These are phyloP conservation scores for Drosophila ercepeae DNA, from an alignment of 1,140 invertebrate genomes.

Conservation along the genomic window DNA sequence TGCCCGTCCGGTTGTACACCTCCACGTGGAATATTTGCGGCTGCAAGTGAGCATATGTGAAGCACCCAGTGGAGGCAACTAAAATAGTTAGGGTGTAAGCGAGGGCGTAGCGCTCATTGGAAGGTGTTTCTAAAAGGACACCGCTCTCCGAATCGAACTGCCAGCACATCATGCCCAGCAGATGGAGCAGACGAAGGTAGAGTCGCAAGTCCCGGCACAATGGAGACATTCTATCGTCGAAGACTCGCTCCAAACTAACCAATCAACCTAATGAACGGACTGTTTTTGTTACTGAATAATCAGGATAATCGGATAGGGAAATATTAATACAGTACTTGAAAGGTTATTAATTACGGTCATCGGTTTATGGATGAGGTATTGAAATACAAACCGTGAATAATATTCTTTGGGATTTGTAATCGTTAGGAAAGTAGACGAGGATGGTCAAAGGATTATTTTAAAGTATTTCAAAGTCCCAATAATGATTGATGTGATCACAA, in stretches of 20 bases:
- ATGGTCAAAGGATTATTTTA: too few relatives aligned
- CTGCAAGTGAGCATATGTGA: slow-evolving; percentile 32
- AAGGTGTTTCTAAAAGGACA: too few relatives aligned
- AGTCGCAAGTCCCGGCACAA: slow-evolving; percentile 43
- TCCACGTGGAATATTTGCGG: slow-evolving; percentile 27
- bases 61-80: background rate
- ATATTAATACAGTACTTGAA: slow-evolving; percentile 12
- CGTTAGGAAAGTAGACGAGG: too few relatives aligned
- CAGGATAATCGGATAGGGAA: slow-evolving; percentile 4
- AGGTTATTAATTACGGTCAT: slow-evolving; percentile 17
- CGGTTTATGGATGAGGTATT: background rate
- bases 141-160: slow-evolving; percentile 35
- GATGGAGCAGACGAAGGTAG: slow-evolving; percentile 37
- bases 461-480: too few relatives aligned
- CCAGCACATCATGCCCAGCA: slow-evolving; percentile 52
- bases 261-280: slow-evolving; percentile 33
- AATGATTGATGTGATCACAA: too few relatives aligned
- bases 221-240: slow-evolving; percentile 40
- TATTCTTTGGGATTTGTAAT: background rate
- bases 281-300: background rate
- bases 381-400: background rate
- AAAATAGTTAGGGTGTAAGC: slow-evolving; percentile 15
- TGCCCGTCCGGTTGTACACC: slow-evolving; percentile 59
- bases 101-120: slow-evolving; percentile 37
- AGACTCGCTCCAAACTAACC: slow-evolving; percentile 3